These are phyloP conservation scores for Empidonax alnorum DNA, from an alignment of 2,113 vertebrate species.

Conservation along the genomic window DNA sequence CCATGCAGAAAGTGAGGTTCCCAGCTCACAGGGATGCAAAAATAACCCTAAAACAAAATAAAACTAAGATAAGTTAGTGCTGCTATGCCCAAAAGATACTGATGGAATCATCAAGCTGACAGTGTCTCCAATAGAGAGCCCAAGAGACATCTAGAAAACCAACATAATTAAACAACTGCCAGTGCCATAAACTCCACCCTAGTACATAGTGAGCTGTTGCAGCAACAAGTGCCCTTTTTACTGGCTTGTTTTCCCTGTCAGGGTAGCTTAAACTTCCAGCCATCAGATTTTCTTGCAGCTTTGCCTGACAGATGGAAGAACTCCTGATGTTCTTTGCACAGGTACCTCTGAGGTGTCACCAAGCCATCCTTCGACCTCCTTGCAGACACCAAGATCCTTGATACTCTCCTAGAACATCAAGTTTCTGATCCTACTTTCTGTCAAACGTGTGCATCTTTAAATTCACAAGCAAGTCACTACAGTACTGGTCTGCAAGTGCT, in stretches of 20 bases:
- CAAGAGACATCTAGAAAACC: background rate
- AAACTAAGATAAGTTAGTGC: background rate
- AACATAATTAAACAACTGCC: background rate
- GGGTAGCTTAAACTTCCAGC: background rate
- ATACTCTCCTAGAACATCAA: background rate
- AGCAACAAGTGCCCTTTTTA: background rate
- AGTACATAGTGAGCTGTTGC: background rate
- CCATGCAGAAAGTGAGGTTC: background rate
- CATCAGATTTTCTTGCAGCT: background rate
- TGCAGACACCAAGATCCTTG: background rate
- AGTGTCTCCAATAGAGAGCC: fast-evolving
- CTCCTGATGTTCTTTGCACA: background rate
- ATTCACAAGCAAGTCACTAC: background rate
- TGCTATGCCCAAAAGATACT: background rate
- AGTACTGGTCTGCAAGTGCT: fast-evolving
- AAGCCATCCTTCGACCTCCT: background rate
- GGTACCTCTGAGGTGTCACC: background rate
- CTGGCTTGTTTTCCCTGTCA: background rate
- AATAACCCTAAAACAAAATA: background rate
- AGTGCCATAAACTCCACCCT: background rate
- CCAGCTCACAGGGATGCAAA: background rate
- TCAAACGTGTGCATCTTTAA: background rate
- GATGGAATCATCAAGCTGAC: background rate
- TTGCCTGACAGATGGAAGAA: background rate
- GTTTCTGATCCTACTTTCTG: background rate